These are phyloP conservation scores for Emmelina monodactyla DNA, from an alignment of 2,888 invertebrate genomes.

Conservation along the genomic window DNA sequence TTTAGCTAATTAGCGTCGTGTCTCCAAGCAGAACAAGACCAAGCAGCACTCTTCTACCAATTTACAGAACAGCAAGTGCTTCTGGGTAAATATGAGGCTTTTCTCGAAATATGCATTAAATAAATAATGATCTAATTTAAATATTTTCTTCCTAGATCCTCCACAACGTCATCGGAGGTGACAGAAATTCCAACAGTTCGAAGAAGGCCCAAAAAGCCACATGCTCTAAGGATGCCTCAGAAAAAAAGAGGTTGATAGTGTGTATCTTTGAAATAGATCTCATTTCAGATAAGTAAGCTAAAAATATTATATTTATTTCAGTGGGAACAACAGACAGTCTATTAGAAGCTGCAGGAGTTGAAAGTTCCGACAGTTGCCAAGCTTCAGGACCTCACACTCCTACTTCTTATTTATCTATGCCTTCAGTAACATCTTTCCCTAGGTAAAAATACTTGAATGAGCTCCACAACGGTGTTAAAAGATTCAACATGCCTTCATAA, in stretches of 20 bases:
- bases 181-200: constrained; percentile 50
- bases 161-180: constrained; percentile 49
- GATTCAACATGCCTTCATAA: too few relatives aligned
- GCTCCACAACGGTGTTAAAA: too few relatives aligned
- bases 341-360: constrained; percentile 49
- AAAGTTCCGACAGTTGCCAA: constrained; percentile 52
- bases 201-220: constrained; percentile 48
- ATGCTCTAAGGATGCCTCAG: constrained; percentile 50
- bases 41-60: constrained; percentile 46
- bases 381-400: constrained; percentile 64
- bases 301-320: constrained; percentile 14
- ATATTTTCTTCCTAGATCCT: too few relatives aligned
- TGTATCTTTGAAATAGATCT: neutral
- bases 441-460: too few relatives aligned
- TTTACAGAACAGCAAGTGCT: constrained; percentile 52
- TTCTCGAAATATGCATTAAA: too few relatives aligned
- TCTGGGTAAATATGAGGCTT: constrained; percentile 30
- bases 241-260: constrained; percentile 40
- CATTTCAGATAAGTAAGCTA: neutral
- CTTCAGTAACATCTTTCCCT: constrained; percentile 85
- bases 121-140: too few relatives aligned
- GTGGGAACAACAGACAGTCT: constrained; percentile 57
- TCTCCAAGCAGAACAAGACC: constrained; percentile 55
- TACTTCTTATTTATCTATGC: constrained; percentile 86
- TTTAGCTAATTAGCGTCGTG: constrained; percentile 54